These are phyloP conservation scores for Sylvilagus floridanus DNA, from an alignment of 2,797 vertebrate genomes.

Conservation along the genomic window DNA sequence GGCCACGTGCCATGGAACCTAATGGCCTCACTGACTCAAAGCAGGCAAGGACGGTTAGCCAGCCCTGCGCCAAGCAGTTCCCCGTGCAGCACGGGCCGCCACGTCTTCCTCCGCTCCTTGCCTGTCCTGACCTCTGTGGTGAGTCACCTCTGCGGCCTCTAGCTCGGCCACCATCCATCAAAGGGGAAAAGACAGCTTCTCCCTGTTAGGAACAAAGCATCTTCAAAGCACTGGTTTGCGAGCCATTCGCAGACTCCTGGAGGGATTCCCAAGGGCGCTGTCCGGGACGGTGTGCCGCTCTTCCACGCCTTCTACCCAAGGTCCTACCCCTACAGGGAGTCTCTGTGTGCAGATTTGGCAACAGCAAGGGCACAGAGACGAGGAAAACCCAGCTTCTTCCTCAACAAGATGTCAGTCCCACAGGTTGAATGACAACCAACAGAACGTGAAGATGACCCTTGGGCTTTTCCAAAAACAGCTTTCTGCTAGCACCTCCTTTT, in stretches of 20 bases:
- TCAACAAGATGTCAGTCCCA: not conserved
- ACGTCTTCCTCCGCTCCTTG: not conserved
- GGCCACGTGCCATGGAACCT: constrained; percentile 20
- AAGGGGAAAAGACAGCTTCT: constrained; percentile 48
- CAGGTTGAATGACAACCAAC: not conserved
- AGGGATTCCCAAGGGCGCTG: constrained; percentile 5
- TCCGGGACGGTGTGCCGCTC: not conserved
- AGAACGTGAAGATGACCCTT: not conserved
- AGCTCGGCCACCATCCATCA: constrained; percentile 47
- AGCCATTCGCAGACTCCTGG: not conserved
- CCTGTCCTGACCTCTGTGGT: constrained; percentile 32
- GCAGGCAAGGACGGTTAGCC: not conserved
- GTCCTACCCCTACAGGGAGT: not conserved
- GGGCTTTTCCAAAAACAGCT: not conserved
- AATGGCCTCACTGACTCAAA: constrained; percentile 43
- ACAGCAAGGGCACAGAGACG: not conserved
- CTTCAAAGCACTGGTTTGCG: constrained; percentile 52
- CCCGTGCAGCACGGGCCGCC: not conserved
- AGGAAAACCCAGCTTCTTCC: not conserved
- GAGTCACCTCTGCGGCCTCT: constrained; percentile 55
- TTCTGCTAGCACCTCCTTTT: not conserved
- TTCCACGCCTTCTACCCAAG: not conserved
- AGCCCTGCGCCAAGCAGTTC: not conserved
- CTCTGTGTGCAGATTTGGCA: not conserved
- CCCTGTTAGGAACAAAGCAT: constrained; percentile 71